Evolutionary conservation across 1,140 invertebrate genomes (phyloP).

Genomic region (Drosophila nannoptera): DNA sequence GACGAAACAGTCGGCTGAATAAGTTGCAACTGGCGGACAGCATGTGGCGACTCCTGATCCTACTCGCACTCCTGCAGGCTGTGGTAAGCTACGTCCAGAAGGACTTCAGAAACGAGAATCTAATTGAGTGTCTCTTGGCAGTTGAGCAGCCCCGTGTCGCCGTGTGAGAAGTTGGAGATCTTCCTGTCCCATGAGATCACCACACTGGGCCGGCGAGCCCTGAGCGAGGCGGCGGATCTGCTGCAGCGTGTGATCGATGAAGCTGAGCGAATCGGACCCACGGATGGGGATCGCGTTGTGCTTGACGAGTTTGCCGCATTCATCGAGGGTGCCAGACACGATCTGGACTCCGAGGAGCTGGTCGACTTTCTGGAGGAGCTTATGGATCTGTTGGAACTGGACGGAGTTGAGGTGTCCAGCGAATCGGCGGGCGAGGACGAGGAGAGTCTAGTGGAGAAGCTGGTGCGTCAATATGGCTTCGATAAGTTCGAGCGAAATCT

Average conservation of each 20-base stretch:
- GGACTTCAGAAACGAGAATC: background rate
- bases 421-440: slow-evolving; percentile 16
- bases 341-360: slow-evolving; percentile 33
- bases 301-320: slow-evolving; percentile 18
- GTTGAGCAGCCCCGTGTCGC: slow-evolving; percentile 16
- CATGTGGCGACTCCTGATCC: slow-evolving; percentile 35
- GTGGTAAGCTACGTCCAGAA: slow-evolving; percentile 32
- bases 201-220: background rate
- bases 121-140: no score
- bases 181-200: slow-evolving; percentile 30
- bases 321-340: slow-evolving; percentile 7
- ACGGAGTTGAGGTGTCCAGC: background rate
- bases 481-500: slow-evolving; percentile 25
- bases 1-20: slow-evolving; percentile 8
- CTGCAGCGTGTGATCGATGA: slow-evolving; percentile 39
- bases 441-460: slow-evolving; percentile 15
- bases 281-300: slow-evolving; percentile 8
- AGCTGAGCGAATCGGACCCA: slow-evolving; percentile 18
- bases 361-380: slow-evolving; percentile 6
- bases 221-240: slow-evolving; percentile 21
- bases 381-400: slow-evolving; percentile 14
- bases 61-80: slow-evolving; percentile 24
- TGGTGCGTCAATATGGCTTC: slow-evolving; percentile 31
- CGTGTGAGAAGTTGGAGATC: slow-evolving; percentile 22
- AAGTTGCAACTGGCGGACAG: background rate